phyloP scores from a whole-genome alignment of 2,797 vertebrate genomes.

The Buceros bicornis region DNA sequence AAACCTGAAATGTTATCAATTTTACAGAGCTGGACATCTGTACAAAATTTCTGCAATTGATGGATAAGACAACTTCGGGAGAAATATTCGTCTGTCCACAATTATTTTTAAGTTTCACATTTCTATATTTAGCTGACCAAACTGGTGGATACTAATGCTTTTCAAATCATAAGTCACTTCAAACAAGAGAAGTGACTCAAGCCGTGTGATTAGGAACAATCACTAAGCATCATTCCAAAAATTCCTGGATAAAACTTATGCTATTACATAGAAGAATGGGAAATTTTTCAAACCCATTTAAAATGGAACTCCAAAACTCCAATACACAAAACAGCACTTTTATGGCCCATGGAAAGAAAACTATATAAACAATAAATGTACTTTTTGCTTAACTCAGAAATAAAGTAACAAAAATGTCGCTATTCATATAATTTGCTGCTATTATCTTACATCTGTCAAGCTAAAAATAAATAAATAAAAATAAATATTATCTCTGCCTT shows the following conservation, averaged over 20 bases:
- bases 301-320: neutral
- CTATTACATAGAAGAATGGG: neutral
- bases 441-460: neutral
- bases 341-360: neutral
- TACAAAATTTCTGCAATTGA: neutral
- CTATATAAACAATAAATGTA: neutral
- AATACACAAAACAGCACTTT: neutral
- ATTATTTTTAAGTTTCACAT: neutral
- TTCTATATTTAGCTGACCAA: neutral
- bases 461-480: neutral
- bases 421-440: neutral
- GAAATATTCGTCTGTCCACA: neutral
- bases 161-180: neutral
- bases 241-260: neutral
- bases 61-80: neutral
- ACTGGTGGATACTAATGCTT: accelerated
- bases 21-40: neutral
- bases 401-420: neutral
- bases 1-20: neutral
- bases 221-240: neutral
- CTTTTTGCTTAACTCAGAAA: neutral
- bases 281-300: neutral
- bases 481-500: neutral
- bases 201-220: neutral
- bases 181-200: neutral